Conservation (phyloP, 2,113 vertebrate genomes). For the Callorhinus ursinus region DNA sequence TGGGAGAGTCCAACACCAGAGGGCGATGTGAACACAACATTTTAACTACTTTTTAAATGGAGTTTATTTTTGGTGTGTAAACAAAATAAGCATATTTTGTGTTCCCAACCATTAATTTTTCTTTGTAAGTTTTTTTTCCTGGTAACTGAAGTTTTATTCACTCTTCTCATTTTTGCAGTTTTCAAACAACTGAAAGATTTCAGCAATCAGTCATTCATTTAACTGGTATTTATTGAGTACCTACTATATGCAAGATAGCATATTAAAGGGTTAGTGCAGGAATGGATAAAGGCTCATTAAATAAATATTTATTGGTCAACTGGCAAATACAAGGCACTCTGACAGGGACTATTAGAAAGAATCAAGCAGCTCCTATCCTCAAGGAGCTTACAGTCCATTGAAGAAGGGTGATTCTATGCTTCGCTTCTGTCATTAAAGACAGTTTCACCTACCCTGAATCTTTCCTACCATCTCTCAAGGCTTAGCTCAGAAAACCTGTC, state of each 20-base stretch:
- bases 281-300: neutral
- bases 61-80: conserved; percentile 1
- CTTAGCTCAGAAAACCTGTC: neutral
- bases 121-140: neutral
- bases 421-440: neutral
- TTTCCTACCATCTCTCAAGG: neutral
- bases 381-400: neutral
- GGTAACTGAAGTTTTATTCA: neutral
- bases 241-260: neutral
- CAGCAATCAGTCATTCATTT: neutral
- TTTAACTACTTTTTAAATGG: conserved; percentile 44
- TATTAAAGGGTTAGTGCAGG: neutral
- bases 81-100: conserved; percentile 11
- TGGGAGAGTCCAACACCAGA: conserved; percentile 62
- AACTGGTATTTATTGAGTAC: conserved; percentile 48
- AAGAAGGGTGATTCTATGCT: neutral
- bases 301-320: neutral
- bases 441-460: neutral
- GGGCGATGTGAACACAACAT: conserved; percentile 69
- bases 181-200: neutral
- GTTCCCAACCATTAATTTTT: neutral
- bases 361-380: neutral
- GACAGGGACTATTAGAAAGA: neutral
- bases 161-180: neutral
- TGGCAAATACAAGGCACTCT: neutral